Evolutionary conservation across 2,797 vertebrate species (phyloP), one percentile per base, ranked within the genome.

Genomic region (Crax fasciolata): DNA sequence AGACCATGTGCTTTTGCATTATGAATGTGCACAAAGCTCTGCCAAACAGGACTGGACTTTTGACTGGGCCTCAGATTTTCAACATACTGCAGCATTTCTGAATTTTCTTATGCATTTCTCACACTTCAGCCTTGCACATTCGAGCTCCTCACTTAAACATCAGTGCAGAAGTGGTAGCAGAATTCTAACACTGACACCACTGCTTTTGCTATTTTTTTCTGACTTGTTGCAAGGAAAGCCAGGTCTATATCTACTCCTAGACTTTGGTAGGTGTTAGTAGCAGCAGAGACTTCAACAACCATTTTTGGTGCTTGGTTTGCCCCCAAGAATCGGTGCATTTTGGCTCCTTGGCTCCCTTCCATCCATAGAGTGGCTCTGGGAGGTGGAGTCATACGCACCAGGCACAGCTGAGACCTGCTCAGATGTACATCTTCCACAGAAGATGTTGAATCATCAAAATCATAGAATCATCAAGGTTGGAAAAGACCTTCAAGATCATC

Each of bases 1-100:
- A 18, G 38, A 9, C 48, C 3, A 0, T 0, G 1, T 28, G 11
- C 16, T 17, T 89, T 28, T 68, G 44, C n/a, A 32, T 4, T 52
- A 43, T 16, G 25, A 38, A 57, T 3, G 12, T 32, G 52, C 70
- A 55, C 38, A 55, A 65, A 68, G 30, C 27, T 74, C 58, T 72
- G 10, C 77, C 67, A 54, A 75, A 39, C 11, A 20, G 38, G 32
- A 41, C 27, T 12, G 7, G 28, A 6, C 32, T 59, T 68, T 52
- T 38, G 18, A 38, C 14, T 16, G 15, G 14, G 35, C 20, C 43
- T 81, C 2, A 1, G 30, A 21, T 62, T 84, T 81, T 82, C 35
- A 23, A 13, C 41, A 2, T 46, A 13, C 72, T 63, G 23, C 44
- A 7, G 25, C 13, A 28, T 51, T 88, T 65, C 70, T 0, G 0